Conservation (phyloP, 1,140 invertebrate genomes). For the Doryteuthis pealeii region DNA sequence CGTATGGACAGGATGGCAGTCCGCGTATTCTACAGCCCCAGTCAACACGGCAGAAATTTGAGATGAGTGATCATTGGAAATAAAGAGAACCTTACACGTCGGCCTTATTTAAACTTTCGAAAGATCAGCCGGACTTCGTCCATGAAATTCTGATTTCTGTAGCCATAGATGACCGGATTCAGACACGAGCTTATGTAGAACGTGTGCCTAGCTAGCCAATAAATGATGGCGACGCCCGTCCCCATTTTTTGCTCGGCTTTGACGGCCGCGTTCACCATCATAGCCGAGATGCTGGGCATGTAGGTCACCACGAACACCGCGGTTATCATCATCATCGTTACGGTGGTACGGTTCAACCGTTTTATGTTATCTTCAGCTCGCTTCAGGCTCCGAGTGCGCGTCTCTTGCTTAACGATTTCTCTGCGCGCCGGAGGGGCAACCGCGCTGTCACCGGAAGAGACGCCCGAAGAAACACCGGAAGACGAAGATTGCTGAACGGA, state of each 20-base stretch:
- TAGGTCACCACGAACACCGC: background rate
- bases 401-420: background rate
- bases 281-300: background rate
- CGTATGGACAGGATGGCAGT: too few species aligned
- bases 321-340: background rate
- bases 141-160: background rate
- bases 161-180: background rate
- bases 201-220: background rate
- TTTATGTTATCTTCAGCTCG: background rate
- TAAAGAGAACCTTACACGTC: too few species aligned
- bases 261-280: background rate
- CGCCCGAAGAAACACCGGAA: background rate
- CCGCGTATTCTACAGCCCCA: too few species aligned
- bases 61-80: too few species aligned
- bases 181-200: background rate
- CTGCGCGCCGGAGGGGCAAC: background rate
- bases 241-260: background rate
- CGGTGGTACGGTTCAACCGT: background rate
- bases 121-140: background rate
- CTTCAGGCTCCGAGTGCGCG: background rate
- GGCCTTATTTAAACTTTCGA: too few species aligned
- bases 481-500: background rate
- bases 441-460: background rate
- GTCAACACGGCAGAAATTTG: too few species aligned
- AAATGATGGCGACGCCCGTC: background rate